Conservation (phyloP, 92 coral and sea anemone genomes). For the Desmophyllum pertusum region DNA sequence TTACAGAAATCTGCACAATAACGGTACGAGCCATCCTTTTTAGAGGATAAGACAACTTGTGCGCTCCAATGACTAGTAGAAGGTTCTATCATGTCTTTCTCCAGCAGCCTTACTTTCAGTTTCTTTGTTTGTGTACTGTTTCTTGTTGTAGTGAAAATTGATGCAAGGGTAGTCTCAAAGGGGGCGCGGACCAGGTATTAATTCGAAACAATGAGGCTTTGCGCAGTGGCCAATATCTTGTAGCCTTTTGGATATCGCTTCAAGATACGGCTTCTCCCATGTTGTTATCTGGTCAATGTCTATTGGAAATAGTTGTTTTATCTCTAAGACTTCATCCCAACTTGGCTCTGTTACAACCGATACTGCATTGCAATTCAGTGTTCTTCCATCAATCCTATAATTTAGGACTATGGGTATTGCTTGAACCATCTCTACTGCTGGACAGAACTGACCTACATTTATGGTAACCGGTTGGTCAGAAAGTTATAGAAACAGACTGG, state of each 20-base stretch:
- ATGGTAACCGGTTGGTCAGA: constrained; percentile 26
- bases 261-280: too few species aligned
- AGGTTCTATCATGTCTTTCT: constrained; percentile 31
- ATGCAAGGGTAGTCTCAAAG: constrained; percentile 19
- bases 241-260: constrained; percentile 42
- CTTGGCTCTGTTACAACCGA: background rate
- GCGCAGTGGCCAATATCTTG: constrained; percentile 43
- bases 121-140: constrained; percentile 18
- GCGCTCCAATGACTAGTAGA: constrained; percentile 51
- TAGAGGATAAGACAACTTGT: constrained; percentile 43
- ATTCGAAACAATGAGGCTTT: constrained; percentile 11
- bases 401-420: constrained; percentile 11
- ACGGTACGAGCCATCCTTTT: constrained; percentile 28
- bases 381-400: constrained; percentile 13
- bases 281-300: too few species aligned
- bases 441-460: constrained; percentile 36
- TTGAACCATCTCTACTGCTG: constrained; percentile 17
- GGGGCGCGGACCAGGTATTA: constrained; percentile 43
- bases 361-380: background rate
- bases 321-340: constrained; percentile 23
- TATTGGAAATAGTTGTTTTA: too few species aligned
- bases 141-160: constrained; percentile 33
- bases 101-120: constrained; percentile 32
- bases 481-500: constrained; percentile 44
- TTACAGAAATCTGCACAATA: constrained; percentile 52